These are phyloP conservation scores for Micoletzkya japonica DNA, from an alignment of 2,888 invertebrate genomes.

Conservation along the genomic window DNA sequence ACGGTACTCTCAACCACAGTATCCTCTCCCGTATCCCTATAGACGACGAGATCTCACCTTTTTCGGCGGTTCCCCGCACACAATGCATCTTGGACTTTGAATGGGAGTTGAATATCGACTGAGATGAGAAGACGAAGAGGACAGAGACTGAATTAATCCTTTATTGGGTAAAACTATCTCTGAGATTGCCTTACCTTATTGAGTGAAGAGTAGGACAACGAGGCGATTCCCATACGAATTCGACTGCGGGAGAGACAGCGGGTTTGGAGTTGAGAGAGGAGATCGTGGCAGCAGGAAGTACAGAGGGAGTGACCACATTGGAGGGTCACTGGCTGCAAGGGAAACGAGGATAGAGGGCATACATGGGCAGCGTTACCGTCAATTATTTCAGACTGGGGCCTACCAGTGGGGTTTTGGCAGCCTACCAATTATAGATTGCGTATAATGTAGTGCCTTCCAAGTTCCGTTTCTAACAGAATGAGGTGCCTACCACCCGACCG, in stretches of 20 bases:
- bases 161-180: too few species aligned
- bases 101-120: not conserved
- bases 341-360: too few species aligned
- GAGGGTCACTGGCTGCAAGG: slow-evolving; percentile 23
- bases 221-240: slow-evolving; percentile 19
- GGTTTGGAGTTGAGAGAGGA: slow-evolving; percentile 1
- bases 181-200: slow-evolving; percentile 8
- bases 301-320: slow-evolving; percentile 27
- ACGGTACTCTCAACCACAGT: not conserved
- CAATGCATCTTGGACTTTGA: slow-evolving; percentile 16
- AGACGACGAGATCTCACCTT: slow-evolving; percentile 16
- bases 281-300: not conserved
- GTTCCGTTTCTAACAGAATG: too few species aligned
- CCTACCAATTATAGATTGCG: too few species aligned
- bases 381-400: too few species aligned
- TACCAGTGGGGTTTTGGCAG: too few species aligned
- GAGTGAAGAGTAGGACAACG: not conserved
- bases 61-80: slow-evolving; percentile 23
- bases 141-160: too few species aligned
- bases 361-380: too few species aligned
- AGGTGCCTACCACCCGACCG: too few species aligned
- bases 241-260: not conserved
- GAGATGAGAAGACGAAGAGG: not conserved
- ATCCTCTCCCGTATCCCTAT: too few species aligned
- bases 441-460: too few species aligned